Evolutionary conservation across 2,888 invertebrate genomes (phyloP), one percentile per base, ranked within the genome.

Genomic region (Papilio gigon): DNA sequence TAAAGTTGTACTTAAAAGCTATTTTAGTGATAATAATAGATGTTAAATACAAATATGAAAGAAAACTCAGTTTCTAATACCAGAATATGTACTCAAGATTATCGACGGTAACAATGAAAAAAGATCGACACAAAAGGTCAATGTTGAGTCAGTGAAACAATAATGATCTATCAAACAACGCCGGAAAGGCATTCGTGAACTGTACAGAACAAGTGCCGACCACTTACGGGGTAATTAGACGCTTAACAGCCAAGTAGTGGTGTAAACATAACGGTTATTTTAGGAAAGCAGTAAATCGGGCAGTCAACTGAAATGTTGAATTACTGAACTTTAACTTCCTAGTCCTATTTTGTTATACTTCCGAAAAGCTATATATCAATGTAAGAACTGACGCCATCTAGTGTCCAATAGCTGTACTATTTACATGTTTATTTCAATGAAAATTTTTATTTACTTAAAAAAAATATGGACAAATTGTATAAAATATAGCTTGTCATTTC

Each of bases 261-360:
- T 72, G 76, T 84, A 84, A 82, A 81, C 82, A 83, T 68, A 71
- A 66, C 71, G 79, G 76, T 83, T 83, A 83, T 82, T 84, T 83
- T 79, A 75, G 80, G 80, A 78, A 78, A 72, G 75, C 79, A 75
- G 80, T 81, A 79, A 82, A 83, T 79, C 82, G 79, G 79, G 75
- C 77, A 75, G 77, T 76, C 80, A 83, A 83, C 80, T 82, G 79
- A 82, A 81, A 81, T 80, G 74, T 78, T 77, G 74, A 77, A 77
- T 75, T 77, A 73, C 73, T 65, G 62, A 70, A 63, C 47, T 47
- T 33, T 50, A 30, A 50, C 44, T 50, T 47, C 33, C 35, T 27
- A 33, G 17, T 47, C 33, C 35, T 27, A 47, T 17, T 65, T 27
- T 47, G 4, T 22, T 22, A 35, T 22, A 50, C 47, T 63, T 47